phyloP scores from a whole-genome alignment of 2,888 invertebrate species.

The Cetonia aurata region DNA sequence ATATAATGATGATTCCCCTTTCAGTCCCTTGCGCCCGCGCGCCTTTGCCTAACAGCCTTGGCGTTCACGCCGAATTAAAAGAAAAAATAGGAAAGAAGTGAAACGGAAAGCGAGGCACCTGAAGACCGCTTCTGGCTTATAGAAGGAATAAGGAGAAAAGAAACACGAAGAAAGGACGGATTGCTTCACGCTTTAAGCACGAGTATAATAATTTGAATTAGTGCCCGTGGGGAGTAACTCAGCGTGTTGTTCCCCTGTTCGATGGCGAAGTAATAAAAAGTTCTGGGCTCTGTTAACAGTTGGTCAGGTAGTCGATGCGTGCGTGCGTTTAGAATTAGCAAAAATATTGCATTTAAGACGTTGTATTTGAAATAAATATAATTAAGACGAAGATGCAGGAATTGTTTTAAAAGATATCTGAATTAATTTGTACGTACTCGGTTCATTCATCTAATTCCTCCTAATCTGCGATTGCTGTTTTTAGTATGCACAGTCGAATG shows the following conservation, averaged over 20 bases:
- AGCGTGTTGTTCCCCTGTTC: no score
- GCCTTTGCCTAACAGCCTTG: conserved; percentile 10
- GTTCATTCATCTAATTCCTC: background rate
- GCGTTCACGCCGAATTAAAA: conserved; percentile 28
- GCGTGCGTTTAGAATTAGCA: no score
- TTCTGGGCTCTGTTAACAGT: conserved; percentile 39
- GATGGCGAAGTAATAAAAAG: conserved; percentile 36
- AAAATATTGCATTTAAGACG: no score
- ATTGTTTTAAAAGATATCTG: background rate
- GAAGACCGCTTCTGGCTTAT: background rate
- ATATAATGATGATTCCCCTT: conserved; percentile 29
- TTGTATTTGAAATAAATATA: no score
- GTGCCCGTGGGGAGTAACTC: conserved; percentile 18
- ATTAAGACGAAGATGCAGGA: no score
- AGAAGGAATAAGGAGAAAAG: conserved; percentile 2
- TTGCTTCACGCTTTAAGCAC: conserved; percentile 27
- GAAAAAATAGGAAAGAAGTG: conserved; percentile 17
- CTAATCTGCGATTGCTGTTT: background rate
- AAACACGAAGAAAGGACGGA: background rate
- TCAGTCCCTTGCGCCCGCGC: background rate
- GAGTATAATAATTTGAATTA: conserved; percentile 25
- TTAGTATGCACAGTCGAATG: background rate
- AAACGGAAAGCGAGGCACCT: conserved; percentile 7
- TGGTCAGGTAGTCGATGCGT: conserved; percentile 46
- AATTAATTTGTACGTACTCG: background rate